Evolutionary conservation across 2,888 invertebrate genomes (phyloP).

Genomic region (Ophioninae sp.): DNA sequence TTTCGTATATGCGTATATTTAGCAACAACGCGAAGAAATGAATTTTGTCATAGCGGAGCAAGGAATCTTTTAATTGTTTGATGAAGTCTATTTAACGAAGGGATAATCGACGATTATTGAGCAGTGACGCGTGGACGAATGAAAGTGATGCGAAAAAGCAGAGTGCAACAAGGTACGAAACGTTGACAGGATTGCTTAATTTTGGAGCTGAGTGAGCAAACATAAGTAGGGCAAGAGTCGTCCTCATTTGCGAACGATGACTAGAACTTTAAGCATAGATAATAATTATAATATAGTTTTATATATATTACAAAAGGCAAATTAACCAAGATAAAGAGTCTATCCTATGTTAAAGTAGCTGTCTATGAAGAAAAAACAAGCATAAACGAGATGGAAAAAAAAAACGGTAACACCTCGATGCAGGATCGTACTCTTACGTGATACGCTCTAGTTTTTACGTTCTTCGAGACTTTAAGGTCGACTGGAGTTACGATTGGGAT

Average conservation of each 20-base stretch:
- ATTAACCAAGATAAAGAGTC: constrained; percentile 54
- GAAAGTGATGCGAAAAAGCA: neutral
- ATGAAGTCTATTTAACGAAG: constrained; percentile 29
- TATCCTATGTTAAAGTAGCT: constrained; percentile 55
- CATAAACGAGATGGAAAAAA: neutral
- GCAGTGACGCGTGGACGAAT: neutral
- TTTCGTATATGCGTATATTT: neutral
- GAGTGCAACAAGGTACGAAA: constrained; percentile 4
- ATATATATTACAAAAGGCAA: constrained; percentile 57
- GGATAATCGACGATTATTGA: constrained; percentile 3
- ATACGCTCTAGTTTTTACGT: constrained; percentile 32
- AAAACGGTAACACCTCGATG: constrained; percentile 10
- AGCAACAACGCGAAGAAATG: neutral
- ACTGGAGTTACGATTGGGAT: constrained; percentile 13
- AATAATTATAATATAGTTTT: constrained; percentile 63
- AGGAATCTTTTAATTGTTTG: constrained; percentile 13
- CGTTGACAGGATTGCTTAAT: constrained; percentile 24
- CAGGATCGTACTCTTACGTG: constrained; percentile 37
- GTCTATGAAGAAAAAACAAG: neutral
- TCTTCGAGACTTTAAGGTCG: constrained; percentile 10
- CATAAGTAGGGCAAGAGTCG: constrained; percentile 4
- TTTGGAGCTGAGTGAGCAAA: constrained; percentile 16
- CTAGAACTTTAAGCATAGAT: constrained; percentile 54
- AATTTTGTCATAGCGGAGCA: constrained; percentile 15
- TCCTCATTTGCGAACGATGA: constrained; percentile 19